Evolutionary conservation across 1,140 invertebrate species (phyloP), one percentile per base, ranked within the genome.

Genomic region (Neuroterus valhalla): DNA sequence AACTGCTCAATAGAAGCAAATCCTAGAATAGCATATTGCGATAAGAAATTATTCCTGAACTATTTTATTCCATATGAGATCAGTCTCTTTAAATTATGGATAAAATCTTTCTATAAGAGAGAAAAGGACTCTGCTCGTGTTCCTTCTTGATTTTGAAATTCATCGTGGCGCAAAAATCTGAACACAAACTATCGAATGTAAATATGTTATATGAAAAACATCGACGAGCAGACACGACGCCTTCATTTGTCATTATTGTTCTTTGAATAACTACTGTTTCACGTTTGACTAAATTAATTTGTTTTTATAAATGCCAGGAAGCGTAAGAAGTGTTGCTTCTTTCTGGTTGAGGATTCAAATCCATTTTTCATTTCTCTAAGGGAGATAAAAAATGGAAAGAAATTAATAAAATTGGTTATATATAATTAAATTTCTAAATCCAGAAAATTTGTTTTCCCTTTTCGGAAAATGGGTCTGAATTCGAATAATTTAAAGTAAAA

Each of bases 201-300:
- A 62, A 62, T 62, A 62, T 31, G 31, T 62, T 62, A 62, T 55
- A 23, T 62, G 55, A 23, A 26, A 52, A 68, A 71, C 76, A 77
- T 75, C 74, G 77, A 81, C 68, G 72, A 72, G 55, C 66, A 38
- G 19, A 52, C 14, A 68, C 31, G 45, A 48, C 70, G 66, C 46
- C 46, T 62, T 74, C 66, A 68, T 66, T 68, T 48, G 62, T 69
- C 50, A 75, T 71, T n/a, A 45, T 68, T 69, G 76, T 75, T 78
- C 75, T 79, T 82, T 84, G 80, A 79, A 80, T 84, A 84, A 84
- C 66, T 79, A 76, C 76, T 75, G 73, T 79, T 81, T 81, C 72
- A 77, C 31, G 48, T 82, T 75, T 75, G 67, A 78, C 76, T 77
- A 70, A 67, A 72, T 71, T 80, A 73, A 70, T 75, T 72, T 67